A percentile compares a stretch with the other conserved stretches of the same genome.
Evolutionary conservation across 2,797 vertebrate genomes (phyloP).

Genomic region (Diceros bicornis): DNA sequence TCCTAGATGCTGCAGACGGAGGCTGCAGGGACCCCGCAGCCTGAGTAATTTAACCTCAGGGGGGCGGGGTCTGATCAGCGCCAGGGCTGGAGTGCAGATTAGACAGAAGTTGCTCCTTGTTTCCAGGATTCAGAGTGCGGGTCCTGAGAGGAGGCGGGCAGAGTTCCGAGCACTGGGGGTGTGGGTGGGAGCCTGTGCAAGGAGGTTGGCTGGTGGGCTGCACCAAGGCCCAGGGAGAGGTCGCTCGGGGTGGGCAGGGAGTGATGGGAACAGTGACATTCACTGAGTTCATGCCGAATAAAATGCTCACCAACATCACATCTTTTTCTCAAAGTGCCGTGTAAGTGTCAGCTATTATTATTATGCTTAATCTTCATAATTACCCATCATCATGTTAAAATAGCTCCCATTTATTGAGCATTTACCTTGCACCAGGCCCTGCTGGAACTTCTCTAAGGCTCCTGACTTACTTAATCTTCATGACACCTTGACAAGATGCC

Average conservation of each 20-base stretch:
- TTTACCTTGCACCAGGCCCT: background rate
- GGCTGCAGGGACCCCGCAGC: conserved; percentile 75
- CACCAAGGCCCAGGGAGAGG: background rate
- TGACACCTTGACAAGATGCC: background rate
- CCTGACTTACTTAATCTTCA: background rate
- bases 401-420: background rate
- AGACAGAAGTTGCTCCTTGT: conserved; percentile 77
- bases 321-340: background rate
- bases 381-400: background rate
- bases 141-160: background rate
- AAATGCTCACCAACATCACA: background rate
- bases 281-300: background rate
- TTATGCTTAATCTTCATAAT: background rate
- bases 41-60: conserved; percentile 86
- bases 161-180: background rate
- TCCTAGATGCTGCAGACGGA: background rate
- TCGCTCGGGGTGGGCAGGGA: background rate
- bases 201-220: background rate
- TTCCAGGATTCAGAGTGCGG: conserved; percentile 39
- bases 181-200: background rate
- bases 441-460: background rate
- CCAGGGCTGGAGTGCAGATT: conserved; percentile 73
- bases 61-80: conserved; percentile 83
- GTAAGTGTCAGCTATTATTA: background rate
- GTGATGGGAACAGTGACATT: background rate